A percentile compares a stretch with the other conserved stretches of the same genome.
Conservation (phyloP, 2,797 vertebrate genomes). For the Benthosema pterotum region DNA sequence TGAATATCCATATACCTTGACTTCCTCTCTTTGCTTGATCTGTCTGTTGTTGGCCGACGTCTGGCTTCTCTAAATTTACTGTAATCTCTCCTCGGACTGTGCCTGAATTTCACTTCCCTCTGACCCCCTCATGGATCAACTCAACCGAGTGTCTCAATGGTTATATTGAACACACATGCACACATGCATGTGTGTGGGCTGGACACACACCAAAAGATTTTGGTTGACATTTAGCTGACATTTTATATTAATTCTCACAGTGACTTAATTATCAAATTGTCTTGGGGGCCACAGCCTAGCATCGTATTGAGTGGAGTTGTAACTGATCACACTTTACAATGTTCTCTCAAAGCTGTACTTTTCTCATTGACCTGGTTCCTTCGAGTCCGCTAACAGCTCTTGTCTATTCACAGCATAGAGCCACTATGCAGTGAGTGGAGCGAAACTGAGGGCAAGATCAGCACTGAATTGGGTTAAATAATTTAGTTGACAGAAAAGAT, state of each 20-base stretch:
- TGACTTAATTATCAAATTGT: neutral
- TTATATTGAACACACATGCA: conserved; percentile 1
- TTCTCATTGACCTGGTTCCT: conserved; percentile 39
- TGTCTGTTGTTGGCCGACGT: conserved; percentile 36
- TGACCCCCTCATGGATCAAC: conserved; percentile 61
- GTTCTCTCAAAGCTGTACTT: conserved; percentile 37
- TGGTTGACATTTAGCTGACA: too few relatives aligned
- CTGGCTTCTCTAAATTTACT: conserved; percentile 40
- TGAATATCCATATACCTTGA: conserved; percentile 51
- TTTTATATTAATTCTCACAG: neutral
- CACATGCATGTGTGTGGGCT: neutral
- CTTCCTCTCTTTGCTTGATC: conserved; percentile 5
- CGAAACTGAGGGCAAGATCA: conserved; percentile 63
- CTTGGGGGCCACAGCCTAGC: neutral
- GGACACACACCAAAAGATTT: neutral
- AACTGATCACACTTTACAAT: conserved; percentile 16
- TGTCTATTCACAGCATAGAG: conserved; percentile 43
- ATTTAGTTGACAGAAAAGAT: conserved; percentile 80
- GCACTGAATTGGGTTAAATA: conserved; percentile 76
- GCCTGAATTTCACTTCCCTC: conserved; percentile 53
- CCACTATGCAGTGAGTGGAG: conserved; percentile 22
- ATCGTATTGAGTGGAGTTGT: neutral
- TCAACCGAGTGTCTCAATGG: conserved; percentile 34
- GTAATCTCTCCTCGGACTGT: conserved; percentile 46
- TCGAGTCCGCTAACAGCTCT: conserved; percentile 29